Evolutionary conservation across 1,140 invertebrate species (phyloP).

Genomic region (Heliconius congener): DNA sequence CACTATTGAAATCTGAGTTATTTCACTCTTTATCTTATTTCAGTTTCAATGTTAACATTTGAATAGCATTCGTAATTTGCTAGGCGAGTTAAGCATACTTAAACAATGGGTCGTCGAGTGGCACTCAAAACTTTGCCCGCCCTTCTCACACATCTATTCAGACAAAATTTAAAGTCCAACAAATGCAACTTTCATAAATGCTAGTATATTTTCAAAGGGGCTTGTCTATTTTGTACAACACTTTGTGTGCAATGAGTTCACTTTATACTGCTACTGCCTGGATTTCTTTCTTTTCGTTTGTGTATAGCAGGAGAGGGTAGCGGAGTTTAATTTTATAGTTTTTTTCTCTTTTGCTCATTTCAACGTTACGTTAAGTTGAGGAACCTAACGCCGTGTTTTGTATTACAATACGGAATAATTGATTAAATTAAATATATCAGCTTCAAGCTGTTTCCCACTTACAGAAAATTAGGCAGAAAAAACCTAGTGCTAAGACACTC

Average conservation of each 20-base stretch:
- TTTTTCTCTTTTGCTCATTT: too few relatives aligned
- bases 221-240: conserved; percentile 11
- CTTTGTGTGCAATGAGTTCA: not conserved
- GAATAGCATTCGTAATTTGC: conserved; percentile 1
- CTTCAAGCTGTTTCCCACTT: too few relatives aligned
- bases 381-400: too few relatives aligned
- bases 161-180: conserved; percentile 12
- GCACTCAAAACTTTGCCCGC: conserved; percentile 7
- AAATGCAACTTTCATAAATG: conserved; percentile 16
- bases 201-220: conserved; percentile 11
- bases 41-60: conserved; percentile 6
- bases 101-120: conserved; percentile 9
- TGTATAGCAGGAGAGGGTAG: too few relatives aligned
- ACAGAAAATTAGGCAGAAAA: too few relatives aligned
- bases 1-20: not conserved
- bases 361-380: too few relatives aligned
- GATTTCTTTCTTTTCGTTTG: not conserved
- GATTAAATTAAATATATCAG: too few relatives aligned
- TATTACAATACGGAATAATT: too few relatives aligned
- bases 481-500: too few relatives aligned
- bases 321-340: too few relatives aligned
- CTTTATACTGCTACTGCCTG: conserved; percentile 1
- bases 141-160: conserved; percentile 13
- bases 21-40: not conserved
- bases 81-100: not conserved